phyloP scores from a whole-genome alignment of 2,888 invertebrate species.

The Synanthedon andrenaeformis region DNA sequence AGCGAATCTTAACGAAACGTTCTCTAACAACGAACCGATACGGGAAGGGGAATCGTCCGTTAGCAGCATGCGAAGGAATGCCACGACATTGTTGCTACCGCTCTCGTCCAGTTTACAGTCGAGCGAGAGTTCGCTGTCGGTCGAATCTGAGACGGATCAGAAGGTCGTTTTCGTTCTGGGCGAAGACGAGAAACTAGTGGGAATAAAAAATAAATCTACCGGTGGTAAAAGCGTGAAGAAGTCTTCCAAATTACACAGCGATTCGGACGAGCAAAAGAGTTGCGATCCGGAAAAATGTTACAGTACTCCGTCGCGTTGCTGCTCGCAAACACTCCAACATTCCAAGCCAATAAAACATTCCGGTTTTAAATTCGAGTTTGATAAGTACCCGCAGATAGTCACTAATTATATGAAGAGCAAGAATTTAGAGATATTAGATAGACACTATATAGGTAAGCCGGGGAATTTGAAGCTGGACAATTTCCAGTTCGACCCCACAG shows the following conservation, averaged over 20 bases:
- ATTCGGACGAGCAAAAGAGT: constrained; percentile 26
- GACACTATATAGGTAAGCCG: constrained; percentile 70
- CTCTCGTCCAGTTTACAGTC: constrained; percentile 41
- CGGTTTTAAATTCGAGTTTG: constrained; percentile 80
- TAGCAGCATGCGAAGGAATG: constrained; percentile 32
- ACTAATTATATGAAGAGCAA: constrained; percentile 82
- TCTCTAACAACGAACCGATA: constrained; percentile 45
- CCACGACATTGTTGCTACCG: constrained; percentile 36
- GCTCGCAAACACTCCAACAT: constrained; percentile 66
- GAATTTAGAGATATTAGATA: constrained; percentile 74
- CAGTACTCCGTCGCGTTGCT: constrained; percentile 46
- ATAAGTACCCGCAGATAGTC: constrained; percentile 80
- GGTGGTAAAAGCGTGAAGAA: constrained; percentile 53
- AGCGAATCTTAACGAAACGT: constrained; percentile 42
- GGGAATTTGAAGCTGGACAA: constrained; percentile 66
- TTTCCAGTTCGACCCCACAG: constrained; percentile 61
- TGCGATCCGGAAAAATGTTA: constrained; percentile 21
- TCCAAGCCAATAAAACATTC: constrained; percentile 75
- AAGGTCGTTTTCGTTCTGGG: constrained; percentile 78
- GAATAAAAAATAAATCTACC: constrained; percentile 69
- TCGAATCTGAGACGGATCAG: constrained; percentile 36
- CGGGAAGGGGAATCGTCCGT: constrained; percentile 18
- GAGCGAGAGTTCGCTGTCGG: constrained; percentile 42
- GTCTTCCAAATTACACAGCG: constrained; percentile 40
- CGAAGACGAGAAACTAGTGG: constrained; percentile 76